Percentiles rank a stretch among this genome's conserved stretches.
These are phyloP conservation scores for Valencia hispanica DNA, from an alignment of 2,797 vertebrate genomes.

Conservation along the genomic window DNA sequence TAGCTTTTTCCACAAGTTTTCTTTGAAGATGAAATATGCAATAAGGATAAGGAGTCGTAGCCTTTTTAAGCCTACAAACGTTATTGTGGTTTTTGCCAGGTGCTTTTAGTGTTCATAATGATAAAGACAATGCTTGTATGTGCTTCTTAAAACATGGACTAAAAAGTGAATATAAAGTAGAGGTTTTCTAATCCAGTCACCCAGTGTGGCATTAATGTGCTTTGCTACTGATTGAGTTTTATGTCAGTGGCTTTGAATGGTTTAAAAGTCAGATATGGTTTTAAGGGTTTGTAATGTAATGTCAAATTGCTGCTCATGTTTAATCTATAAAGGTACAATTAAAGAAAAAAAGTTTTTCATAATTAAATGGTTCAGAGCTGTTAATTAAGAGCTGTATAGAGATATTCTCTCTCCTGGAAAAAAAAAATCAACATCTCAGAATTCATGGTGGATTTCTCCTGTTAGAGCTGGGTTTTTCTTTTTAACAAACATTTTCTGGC, in stretches of 20 bases:
- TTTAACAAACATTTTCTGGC: slow-evolving; percentile 29
- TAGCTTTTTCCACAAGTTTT: no score
- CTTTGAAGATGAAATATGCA: not conserved
- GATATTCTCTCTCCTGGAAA: not conserved
- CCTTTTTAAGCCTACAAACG: not conserved
- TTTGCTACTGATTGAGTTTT: not conserved
- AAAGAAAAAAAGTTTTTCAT: not conserved
- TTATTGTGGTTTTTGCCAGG: not conserved
- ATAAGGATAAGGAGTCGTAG: not conserved
- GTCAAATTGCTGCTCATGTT: not conserved
- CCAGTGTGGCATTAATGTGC: not conserved
- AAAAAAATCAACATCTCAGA: slow-evolving; percentile 36
- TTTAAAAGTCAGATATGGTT: not conserved
- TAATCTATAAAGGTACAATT: not conserved
- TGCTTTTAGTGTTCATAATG: not conserved
- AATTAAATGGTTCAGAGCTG: slow-evolving; percentile 5
- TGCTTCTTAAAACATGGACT: no score
- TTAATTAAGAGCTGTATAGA: slow-evolving; percentile 4
- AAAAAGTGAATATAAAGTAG: not conserved
- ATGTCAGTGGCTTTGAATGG: slow-evolving; percentile 9
- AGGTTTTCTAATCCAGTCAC: not conserved
- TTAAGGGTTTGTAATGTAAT: not conserved
- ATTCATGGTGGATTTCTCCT: slow-evolving; percentile 17
- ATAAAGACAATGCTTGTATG: no score
- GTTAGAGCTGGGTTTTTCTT: not conserved